Conservation (phyloP, 2,113 vertebrate genomes). For the Ranitomeya imitator region DNA sequence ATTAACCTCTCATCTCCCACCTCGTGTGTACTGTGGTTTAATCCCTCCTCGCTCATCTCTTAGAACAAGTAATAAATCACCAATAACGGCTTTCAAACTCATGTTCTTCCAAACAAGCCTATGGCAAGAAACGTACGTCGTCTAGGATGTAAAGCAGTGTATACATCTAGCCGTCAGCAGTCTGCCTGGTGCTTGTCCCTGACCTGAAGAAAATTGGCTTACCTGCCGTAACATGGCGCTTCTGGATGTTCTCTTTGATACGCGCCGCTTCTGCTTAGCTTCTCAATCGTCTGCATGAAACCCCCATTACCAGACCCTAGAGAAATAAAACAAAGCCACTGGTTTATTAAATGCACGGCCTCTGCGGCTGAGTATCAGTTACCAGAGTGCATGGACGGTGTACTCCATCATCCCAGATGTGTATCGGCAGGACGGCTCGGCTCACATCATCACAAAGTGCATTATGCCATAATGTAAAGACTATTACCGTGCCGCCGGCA, state of each 20-base stretch:
- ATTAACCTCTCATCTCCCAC: background rate
- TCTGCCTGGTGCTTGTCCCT: background rate
- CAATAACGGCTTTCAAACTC: background rate
- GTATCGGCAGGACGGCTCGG: background rate
- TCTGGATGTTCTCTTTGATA: conserved; percentile 49
- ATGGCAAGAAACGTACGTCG: background rate
- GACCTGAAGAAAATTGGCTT: conserved; percentile 36
- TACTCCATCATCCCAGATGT: background rate
- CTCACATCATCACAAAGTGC: background rate
- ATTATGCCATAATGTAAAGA: background rate
- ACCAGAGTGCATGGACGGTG: background rate
- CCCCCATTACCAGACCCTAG: conserved; percentile 49
- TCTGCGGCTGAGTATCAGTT: background rate
- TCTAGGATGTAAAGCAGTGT: background rate
- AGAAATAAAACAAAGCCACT: conserved; percentile 48
- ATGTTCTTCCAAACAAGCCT: background rate
- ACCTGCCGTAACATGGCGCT: conserved; percentile 48
- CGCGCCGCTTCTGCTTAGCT: conserved; percentile 19
- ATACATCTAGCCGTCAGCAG: conserved; percentile 7
- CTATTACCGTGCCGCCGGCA: background rate
- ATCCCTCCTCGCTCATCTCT: background rate
- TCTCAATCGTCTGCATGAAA: conserved; percentile 47
- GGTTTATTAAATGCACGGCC: conserved; percentile 9
- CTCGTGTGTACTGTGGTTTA: background rate
- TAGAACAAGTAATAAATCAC: background rate